A percentile compares a stretch with the other conserved stretches of the same genome.
Evolutionary conservation across 2,113 vertebrate genomes (phyloP).

Genomic region (Dendropsophus ebraccatus): DNA sequence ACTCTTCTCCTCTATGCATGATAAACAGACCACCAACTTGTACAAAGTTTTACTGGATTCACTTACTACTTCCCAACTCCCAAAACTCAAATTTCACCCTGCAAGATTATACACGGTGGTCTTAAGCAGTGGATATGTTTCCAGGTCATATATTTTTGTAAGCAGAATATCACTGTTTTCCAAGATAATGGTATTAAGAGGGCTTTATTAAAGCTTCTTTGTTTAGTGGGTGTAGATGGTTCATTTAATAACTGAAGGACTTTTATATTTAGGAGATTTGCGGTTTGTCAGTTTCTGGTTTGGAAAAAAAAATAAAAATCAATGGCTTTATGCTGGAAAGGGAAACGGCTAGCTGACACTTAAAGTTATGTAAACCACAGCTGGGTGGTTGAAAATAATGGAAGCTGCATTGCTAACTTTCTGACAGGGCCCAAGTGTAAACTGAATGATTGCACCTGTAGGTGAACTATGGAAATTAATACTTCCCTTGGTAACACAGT

Average conservation of each 20-base stretch:
- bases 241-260: conserved; percentile 33
- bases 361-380: conserved; percentile 48
- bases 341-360: conserved; percentile 26
- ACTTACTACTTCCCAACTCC: not conserved
- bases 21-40: conserved; percentile 22
- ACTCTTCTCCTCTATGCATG: not conserved
- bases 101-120: conserved; percentile 41
- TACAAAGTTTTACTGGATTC: not conserved
- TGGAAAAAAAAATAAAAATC: not conserved
- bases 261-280: conserved; percentile 41
- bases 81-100: not conserved
- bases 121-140: not conserved
- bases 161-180: not conserved
- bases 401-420: conserved; percentile 37
- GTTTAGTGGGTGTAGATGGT: conserved; percentile 17
- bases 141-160: conserved; percentile 30
- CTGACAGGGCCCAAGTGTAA: conserved; percentile 52
- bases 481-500: conserved; percentile 41
- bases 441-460: conserved; percentile 40
- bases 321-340: conserved; percentile 4
- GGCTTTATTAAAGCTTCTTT: conserved; percentile 25
- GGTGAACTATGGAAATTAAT: conserved; percentile 31
- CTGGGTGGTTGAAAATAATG: conserved; percentile 39
- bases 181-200: conserved; percentile 20
- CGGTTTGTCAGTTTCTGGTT: conserved; percentile 45